A percentile compares a stretch with the other conserved stretches of the same genome.
Evolutionary conservation across 2,797 vertebrate genomes (phyloP).

Genomic region (Siniperca undulata): DNA sequence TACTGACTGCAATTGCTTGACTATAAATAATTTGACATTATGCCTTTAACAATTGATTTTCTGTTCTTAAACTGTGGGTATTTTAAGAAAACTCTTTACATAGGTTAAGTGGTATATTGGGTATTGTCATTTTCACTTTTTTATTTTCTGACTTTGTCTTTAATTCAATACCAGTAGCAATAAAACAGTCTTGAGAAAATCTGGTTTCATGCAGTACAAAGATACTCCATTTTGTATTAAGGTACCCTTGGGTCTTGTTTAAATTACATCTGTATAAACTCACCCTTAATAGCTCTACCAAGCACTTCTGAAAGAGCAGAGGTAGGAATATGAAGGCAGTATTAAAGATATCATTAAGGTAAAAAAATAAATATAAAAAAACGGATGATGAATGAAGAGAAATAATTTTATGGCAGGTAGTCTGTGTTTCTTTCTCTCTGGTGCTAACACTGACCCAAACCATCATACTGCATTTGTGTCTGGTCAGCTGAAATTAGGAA

Average conservation of each 20-base stretch:
- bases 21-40: background rate
- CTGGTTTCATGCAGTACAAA: conserved; percentile 22
- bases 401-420: conserved; percentile 16
- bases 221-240: conserved; percentile 22
- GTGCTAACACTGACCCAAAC: background rate
- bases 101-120: background rate
- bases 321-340: conserved; percentile 31
- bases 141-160: conserved; percentile 6
- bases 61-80: background rate
- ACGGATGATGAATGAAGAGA: conserved; percentile 26
- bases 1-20: background rate
- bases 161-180: conserved; percentile 8
- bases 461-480: conserved; percentile 3
- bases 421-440: background rate
- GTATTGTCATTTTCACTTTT: background rate
- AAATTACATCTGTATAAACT: conserved; percentile 59
- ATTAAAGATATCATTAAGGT: conserved; percentile 26
- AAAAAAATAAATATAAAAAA: background rate
- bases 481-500: conserved; percentile 8
- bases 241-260: conserved; percentile 46
- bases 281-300: conserved; percentile 34
- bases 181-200: conserved; percentile 18
- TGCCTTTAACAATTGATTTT: background rate
- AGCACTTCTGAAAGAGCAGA: conserved; percentile 41
- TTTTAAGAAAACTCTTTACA: background rate